Percentiles rank a stretch among this genome's conserved stretches.
Conservation (phyloP, 2,888 invertebrate species). For the Campopleginae sp. region DNA sequence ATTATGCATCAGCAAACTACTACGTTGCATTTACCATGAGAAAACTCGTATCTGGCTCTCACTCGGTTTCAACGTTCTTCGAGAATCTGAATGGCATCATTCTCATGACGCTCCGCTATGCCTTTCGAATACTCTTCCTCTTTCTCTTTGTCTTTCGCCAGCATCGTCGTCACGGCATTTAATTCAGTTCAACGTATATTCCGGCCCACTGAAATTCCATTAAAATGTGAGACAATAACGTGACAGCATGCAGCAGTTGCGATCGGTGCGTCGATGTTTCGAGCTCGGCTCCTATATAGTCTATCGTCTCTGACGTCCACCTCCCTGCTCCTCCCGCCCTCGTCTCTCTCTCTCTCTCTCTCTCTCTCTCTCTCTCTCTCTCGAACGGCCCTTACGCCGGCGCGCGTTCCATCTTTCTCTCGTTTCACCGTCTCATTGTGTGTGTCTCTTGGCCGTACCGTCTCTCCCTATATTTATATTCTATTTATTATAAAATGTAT, state of each 20-base stretch:
- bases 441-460: not conserved
- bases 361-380: too few species aligned
- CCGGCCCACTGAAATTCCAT: conserved; percentile 81
- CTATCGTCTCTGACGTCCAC: conserved; percentile 24
- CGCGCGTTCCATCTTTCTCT: conserved; percentile 35
- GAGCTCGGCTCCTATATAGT: conserved; percentile 35
- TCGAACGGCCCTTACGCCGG: conserved; percentile 24
- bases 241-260: conserved; percentile 83
- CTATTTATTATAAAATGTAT: not conserved
- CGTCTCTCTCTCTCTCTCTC: too few species aligned
- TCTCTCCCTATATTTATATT: not conserved
- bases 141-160: conserved; percentile 28
- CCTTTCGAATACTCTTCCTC: conserved; percentile 31
- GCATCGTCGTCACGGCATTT: conserved; percentile 71
- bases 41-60: conserved; percentile 22
- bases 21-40: conserved; percentile 24
- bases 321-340: conserved; percentile 28
- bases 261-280: conserved; percentile 78
- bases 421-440: conserved; percentile 51
- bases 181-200: conserved; percentile 80
- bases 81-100: conserved; percentile 42
- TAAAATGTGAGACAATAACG: conserved; percentile 83
- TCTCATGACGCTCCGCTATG: conserved; percentile 27
- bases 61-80: conserved; percentile 42
- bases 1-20: conserved; percentile 59